Base-by-base conservation (phyloP, 1,140 invertebrate species). In the Drosophila watanabei region DNA sequence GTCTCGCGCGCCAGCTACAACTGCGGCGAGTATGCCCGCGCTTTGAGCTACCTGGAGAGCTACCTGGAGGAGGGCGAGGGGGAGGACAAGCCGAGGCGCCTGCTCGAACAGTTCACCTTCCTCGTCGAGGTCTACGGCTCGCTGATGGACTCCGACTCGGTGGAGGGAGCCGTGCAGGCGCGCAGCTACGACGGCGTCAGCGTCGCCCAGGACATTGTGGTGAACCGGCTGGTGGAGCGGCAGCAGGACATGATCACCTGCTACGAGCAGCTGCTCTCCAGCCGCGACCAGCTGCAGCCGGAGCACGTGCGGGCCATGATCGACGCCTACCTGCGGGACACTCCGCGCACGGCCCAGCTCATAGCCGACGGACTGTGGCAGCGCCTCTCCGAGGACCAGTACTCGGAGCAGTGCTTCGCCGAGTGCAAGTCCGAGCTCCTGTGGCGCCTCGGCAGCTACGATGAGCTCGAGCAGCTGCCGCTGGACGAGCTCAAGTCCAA, bases 381-480 rank as follows among this genome's bases (percentile, higher is more conserved):
- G 39, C 93, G 94, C 64, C 92, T 79, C 75, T 75, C 79, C 84
- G 94, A 93, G 88, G 94, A 93, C 93, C 93, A 76, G 77, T 93
- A 85, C 78, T 93, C 91, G 16, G 94, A 93, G 73, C 93, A 93
- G 51, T 93, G 89, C 49, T 93, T 95, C 35, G 94, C 95, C 75
- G 95, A 96, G 72, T 95, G 96, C 56, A 95, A 96, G 68, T 95
- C 97, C 2, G 98, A 99, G 93, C 96, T 98, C 1, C 95, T 98
- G 28, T 99, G 98, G 98, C 96, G 97, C 79, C 94, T 99, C 8
- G 96, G 96, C 6, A 95, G 96, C 72, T 99, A 97, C 93, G 96
- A 97, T 35, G 95, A 96, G 68, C 91, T 98, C 2, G 95, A 95
- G 54, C 41, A 75, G 14, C 62, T 80, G 49, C 92, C 30, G 66